Conservation (phyloP, 2,797 vertebrate species). For the Parotocinclus haroldoi region DNA sequence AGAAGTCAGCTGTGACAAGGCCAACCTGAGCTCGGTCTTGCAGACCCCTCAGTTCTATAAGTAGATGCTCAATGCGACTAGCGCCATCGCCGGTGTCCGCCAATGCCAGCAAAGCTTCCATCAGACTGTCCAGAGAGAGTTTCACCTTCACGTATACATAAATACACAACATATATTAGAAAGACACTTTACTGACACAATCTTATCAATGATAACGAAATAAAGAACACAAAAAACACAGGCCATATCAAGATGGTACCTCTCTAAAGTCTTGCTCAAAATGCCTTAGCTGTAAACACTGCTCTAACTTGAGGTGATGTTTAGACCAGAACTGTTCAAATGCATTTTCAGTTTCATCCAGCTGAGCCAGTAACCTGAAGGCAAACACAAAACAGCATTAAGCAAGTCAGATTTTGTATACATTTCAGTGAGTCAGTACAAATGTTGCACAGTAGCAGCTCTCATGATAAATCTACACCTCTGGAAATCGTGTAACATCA, state of each 20-base stretch:
- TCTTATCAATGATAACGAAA: not conserved
- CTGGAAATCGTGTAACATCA: too few relatives aligned
- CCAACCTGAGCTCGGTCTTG: conserved; percentile 85
- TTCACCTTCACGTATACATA: conserved; percentile 74
- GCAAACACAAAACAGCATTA: conserved; percentile 6
- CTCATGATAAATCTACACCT: too few relatives aligned
- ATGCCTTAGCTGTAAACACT: conserved; percentile 88
- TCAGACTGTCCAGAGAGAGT: conserved; percentile 75
- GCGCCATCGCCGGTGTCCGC: conserved; percentile 80
- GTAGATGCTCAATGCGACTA: conserved; percentile 76
- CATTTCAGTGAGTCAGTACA: not conserved
- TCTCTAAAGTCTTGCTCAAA: conserved; percentile 92
- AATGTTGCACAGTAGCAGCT: not conserved
- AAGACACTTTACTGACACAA: not conserved
- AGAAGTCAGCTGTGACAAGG: not conserved
- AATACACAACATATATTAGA: conserved; percentile 6
- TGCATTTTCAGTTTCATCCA: conserved; percentile 90
- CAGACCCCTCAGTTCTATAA: conserved; percentile 79
- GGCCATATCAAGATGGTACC: conserved; percentile 51
- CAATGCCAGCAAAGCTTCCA: conserved; percentile 72
- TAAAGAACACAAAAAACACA: not conserved
- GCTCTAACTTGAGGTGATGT: conserved; percentile 87
- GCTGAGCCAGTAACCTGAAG: conserved; percentile 83
- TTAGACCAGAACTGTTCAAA: conserved; percentile 90
- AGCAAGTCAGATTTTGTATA: too few relatives aligned